Base-by-base conservation (phyloP, 2,113 vertebrate genomes). In the Zingel zingel region DNA sequence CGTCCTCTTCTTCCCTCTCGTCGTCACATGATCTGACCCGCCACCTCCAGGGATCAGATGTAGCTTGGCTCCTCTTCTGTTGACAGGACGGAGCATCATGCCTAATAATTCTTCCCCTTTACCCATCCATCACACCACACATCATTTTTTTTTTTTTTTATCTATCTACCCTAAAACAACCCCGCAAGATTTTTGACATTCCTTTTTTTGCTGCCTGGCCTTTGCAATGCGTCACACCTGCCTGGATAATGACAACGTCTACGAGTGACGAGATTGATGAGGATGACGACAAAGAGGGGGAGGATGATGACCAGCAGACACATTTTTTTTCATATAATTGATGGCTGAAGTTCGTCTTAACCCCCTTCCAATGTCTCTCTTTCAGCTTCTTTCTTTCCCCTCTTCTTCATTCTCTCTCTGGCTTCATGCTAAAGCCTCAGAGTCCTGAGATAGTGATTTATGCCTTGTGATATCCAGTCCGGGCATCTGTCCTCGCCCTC, bases 381-480 rank as follows among this genome's bases (percentile, higher is more conserved):
- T 36, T 13, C 19, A 7, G 43, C 9, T 18, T 58, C 36, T 59
- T 15, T 47, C 12, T 54, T 27, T 71, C 36, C 18, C 30, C 27
- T 63, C 57, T 47, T 67, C 39, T 75, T 45, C 7, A 1, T 14
- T 70, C 45, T 48, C 48, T 39, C 58, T 63, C 47, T 43, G 69
- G 3, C 21, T 54, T 19, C 13, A 45, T 53, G 65, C 30, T 75
- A 33, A 65, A 45, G 48, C 67, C 57, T 75, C 21, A 21, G 27
- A 77, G 67, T 50, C 77, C 59, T 65, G 61, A 53, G 65, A 45
- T 50, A 13, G 43, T 78, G 81, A 93, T 88, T 84, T 83, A 83
- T 69, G 57, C 65, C 21, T 43, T n/a, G 13, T 43, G 54, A 75
- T 76, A 81, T 90, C 70, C 58, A 81, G 21, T 63, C 81, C 89